Conservation (phyloP, 1,140 invertebrate genomes). For the Homarus americanus region DNA sequence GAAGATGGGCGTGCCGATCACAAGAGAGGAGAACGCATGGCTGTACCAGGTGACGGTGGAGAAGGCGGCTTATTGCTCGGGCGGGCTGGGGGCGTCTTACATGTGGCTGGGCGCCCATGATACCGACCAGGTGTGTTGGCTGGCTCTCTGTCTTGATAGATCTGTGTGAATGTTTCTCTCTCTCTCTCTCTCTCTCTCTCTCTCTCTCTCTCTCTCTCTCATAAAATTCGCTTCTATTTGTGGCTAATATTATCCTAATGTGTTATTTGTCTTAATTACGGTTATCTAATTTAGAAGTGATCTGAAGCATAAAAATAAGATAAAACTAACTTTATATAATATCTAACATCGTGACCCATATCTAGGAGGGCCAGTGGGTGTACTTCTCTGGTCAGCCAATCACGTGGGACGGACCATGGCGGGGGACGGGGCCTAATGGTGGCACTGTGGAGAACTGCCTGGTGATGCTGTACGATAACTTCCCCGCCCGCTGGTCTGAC, state of each 20-base stretch:
- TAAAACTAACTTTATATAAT: no score
- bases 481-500: slow-evolving; percentile 69
- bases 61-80: slow-evolving; percentile 19
- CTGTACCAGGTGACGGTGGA: slow-evolving; percentile 22
- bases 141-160: no score
- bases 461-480: slow-evolving; percentile 67
- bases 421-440: slow-evolving; percentile 71
- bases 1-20: slow-evolving; percentile 25
- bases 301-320: no score
- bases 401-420: slow-evolving; percentile 58
- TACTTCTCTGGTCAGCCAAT: slow-evolving; percentile 22
- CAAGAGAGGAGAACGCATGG: slow-evolving; percentile 33
- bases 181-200: no score
- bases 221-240: no score
- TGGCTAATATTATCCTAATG: no score
- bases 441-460: slow-evolving; percentile 72
- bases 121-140: slow-evolving; percentile 30
- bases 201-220: not conserved
- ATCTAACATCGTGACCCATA: not conserved
- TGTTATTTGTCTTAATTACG: no score
- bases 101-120: slow-evolving; percentile 61
- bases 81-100: slow-evolving; percentile 10
- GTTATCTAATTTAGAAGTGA: no score
- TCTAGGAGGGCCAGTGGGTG: slow-evolving; percentile 49
- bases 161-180: no score